Evolutionary conservation across 2,113 vertebrate species (phyloP).

Genomic region (Corynorhinus townsendii): DNA sequence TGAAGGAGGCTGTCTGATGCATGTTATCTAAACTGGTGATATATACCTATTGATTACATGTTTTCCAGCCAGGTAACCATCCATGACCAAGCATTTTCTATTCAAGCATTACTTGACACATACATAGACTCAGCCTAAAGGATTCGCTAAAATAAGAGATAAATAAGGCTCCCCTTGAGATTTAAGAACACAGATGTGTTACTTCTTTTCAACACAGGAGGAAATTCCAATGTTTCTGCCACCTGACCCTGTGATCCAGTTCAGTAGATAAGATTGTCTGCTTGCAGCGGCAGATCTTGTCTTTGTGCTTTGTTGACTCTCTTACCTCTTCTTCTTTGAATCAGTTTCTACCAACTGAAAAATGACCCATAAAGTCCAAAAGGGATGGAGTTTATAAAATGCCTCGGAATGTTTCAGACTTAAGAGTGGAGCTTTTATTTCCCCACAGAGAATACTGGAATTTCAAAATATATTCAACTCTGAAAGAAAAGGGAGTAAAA

Average conservation of each 20-base stretch:
- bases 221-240: neutral
- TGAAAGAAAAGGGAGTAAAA: neutral
- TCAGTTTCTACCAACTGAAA: neutral
- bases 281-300: neutral
- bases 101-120: neutral
- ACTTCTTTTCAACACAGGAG: neutral
- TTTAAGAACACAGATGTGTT: neutral
- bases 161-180: neutral
- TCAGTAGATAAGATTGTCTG: slow-evolving; percentile 23
- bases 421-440: slow-evolving; percentile 33
- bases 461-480: slow-evolving; percentile 24
- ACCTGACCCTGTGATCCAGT: neutral
- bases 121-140: neutral
- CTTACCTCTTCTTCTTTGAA: neutral
- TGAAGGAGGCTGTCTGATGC: neutral
- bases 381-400: slow-evolving; percentile 32
- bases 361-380: neutral
- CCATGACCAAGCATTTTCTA: neutral
- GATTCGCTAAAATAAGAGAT: neutral
- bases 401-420: neutral
- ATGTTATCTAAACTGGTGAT: neutral
- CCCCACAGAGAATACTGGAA: neutral
- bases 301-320: neutral
- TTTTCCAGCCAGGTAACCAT: neutral
- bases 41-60: neutral